Evolutionary conservation across 37 sponge, comb jelly and placozoan species (phyloP), one percentile per base, ranked within the genome.

Genomic region (Geodia barretti): DNA sequence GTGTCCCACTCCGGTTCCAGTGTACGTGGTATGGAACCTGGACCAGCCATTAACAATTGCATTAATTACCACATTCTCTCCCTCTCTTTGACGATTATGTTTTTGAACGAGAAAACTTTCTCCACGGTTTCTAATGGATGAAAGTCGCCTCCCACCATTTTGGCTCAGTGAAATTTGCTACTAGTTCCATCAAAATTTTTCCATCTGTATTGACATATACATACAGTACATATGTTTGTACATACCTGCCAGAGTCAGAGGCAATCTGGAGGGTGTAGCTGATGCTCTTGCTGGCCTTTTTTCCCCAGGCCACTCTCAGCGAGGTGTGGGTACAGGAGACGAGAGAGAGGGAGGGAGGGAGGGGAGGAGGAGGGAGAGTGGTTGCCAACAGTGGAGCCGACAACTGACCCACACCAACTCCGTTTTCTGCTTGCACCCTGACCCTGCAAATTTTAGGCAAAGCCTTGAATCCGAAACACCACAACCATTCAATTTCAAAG

Each of bases 351-450:
- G 62, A 79, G 67, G 92, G 92, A 36, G 92, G 88, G 39, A 74
- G 32, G 40, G 92, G 92, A n/a, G 88, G 92, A 26, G 84, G 88
- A 20, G 84, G 84, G 59, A 87, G 80, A 72, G 92, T 92, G 30
- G 66, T 47, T 14, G 54, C 71, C 30, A 41, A 37, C 32, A 75
- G 38, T 17, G 39, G 65, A 11, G 84, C 21, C 36, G 84, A 79
- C 36, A 81, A 81, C 28, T 75, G 72, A 1, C 92, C 92, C 37
- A 32, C 70, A 34, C 92, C 92, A 61, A 83, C 59, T n/a, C 31
- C 38, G 32, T 87, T 92, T 65, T 87, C 80, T 3, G 92, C 88
- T 60, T 87, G 88, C 5, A 87, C 71, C 29, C 88, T 69, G 39
- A 85, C 40, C 72, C 92, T 87, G 71, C 34, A 14, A 34, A 41